Evolutionary conservation across 2,113 vertebrate genomes (phyloP), one percentile per base, ranked within the genome.

Genomic region (Falco punctatus): DNA sequence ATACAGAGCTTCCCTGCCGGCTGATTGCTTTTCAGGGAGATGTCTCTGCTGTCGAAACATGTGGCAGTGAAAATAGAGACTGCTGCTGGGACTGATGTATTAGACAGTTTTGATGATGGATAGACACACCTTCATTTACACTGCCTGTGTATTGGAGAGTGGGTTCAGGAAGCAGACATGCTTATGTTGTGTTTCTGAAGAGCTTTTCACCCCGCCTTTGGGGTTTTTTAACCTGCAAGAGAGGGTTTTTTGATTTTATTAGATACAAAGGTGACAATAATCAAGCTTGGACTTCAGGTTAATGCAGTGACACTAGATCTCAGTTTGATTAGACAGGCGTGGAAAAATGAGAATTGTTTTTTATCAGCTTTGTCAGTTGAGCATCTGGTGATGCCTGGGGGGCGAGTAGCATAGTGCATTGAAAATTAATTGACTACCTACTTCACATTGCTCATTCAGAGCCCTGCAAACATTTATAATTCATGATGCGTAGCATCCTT

Each of bases 401-500:
- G 35, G 8, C 84, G 65, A 94, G 69, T 48, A 38, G 81, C 82
- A 21, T 9, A 69, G n/a, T 32, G 51, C 74, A n/a, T n/a, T 86
- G 92, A 87, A 92, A 95, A 97, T 88, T 69, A 96, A 80, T 93
- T 87, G 78, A 52, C 84, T 91, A 32, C 90, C 92, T 92, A 30
- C 52, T 78, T 94, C 88, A 42, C 40, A 15, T 80, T 61, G 87
- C 71, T 96, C 62, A 28, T 83, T 87, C 42, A 23, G 89, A 95
- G 73, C 70, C 66, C 24, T 87, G 2, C 65, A 28, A 15, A 44
- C 0, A 1, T 74, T 88, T 81, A 62, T 92, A 93, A 57, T 83
- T 94, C 65, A 59, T 15, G 0, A 6, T 48, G 13, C 35, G 6
- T 28, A 59, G 69, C 81, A 44, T 67, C 57, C 44, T 78, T 66